Evolutionary conservation across 2,888 invertebrate genomes (phyloP), one percentile per base, ranked within the genome.

Genomic region (Hypomecis punctinalis): DNA sequence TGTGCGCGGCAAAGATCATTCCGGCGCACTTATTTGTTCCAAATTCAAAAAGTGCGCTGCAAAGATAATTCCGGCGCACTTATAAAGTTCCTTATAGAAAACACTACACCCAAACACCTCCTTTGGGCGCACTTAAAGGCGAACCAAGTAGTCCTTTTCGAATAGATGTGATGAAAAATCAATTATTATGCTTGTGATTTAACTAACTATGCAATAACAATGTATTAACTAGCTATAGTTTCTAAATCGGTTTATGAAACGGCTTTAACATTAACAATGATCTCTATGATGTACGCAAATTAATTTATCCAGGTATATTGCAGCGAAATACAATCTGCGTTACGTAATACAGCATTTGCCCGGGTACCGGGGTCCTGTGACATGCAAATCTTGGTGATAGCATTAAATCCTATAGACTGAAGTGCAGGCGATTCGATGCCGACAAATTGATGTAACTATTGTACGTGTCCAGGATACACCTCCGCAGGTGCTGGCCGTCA

Each of bases 311-410:
- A 82, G 81, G 81, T 83, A 79, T 80, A 85, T 83, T 80, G 78
- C 68, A 70, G 65, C 69, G 76, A 79, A 81, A 82, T 77, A 78
- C 83, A 84, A 84, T 83, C 81, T 80, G 76, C 76, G 79, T 81
- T 78, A 77, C 81, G 81, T 84, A 82, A 84, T 82, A 78, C 81
- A 81, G 77, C 76, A 82, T 79, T 83, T 81, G 84, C 83, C 83
- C 76, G 79, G 84, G 82, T 80, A 74, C 76, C 76, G 72, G 75
- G 72, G 77, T 81, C 86, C 91, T 92, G 86, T 93, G 92, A 88
- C 89, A 93, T 92, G 92, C 92, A 93, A 93, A 93, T 93, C 89
- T 87, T 87, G 83, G 82, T 91, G 88, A 92, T 93, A 84, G 83
- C 86, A 91, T 93, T 91, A 92, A 91, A 91, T 89, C 87, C 83